Conservation (phyloP, 2,113 vertebrate genomes). For the Rhinopomastus cyanomelas region DNA sequence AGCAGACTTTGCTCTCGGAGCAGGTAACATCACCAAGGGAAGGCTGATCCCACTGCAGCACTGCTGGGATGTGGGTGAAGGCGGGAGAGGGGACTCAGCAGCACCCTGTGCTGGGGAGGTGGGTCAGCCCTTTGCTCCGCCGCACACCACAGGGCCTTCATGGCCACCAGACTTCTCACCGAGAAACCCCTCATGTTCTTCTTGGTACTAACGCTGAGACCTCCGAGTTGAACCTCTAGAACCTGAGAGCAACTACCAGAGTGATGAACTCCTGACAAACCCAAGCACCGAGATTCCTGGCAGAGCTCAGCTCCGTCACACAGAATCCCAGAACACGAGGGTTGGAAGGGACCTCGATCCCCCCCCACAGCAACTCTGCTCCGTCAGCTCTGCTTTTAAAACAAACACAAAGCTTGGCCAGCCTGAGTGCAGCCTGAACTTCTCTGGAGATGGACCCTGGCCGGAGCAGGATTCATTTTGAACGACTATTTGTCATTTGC, state of each 20-base stretch:
- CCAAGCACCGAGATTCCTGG: not conserved
- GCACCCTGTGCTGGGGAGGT: not conserved
- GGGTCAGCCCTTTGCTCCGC: conserved; percentile 11
- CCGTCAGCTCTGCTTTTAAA: not conserved
- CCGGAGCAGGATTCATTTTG: not conserved
- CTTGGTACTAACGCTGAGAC: not conserved
- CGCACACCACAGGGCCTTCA: not conserved
- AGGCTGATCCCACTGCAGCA: not conserved
- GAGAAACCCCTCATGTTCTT: not conserved
- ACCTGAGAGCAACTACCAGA: not conserved
- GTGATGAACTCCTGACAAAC: not conserved
- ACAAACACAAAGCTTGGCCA: not conserved
- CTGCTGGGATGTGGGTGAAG: not conserved
- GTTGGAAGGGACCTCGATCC: too few relatives aligned
- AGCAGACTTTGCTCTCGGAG: not conserved
- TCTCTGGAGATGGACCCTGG: not conserved
- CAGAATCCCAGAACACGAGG: too few relatives aligned
- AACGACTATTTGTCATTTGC: not conserved
- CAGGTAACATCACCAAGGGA: conserved; percentile 5
- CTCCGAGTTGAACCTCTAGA: not conserved
- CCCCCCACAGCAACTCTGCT: too few relatives aligned
- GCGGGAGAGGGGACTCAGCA: not conserved
- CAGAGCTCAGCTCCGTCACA: not conserved
- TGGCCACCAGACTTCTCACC: not conserved
- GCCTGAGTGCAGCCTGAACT: not conserved